phyloP scores from a whole-genome alignment of 2,888 invertebrate genomes.

The Flexamia atlantica region DNA sequence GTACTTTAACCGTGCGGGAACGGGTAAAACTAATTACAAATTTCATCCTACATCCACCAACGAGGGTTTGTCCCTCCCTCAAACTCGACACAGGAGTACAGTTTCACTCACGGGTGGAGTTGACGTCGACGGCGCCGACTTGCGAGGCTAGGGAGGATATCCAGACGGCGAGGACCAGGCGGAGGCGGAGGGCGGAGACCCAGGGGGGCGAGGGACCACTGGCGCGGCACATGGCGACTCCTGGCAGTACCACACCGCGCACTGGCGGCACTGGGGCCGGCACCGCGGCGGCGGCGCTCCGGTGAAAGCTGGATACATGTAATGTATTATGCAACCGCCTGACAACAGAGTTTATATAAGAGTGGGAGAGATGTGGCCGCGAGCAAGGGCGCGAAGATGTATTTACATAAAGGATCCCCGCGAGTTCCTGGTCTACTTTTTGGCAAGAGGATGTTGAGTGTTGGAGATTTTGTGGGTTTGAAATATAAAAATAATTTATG shows the following conservation, averaged over 20 bases:
- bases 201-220: constrained; percentile 23
- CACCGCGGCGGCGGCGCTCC: not conserved
- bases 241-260: not conserved
- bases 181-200: not conserved
- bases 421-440: constrained; percentile 2
- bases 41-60: too few species aligned
- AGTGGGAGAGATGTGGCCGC: constrained; percentile 27
- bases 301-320: constrained; percentile 51
- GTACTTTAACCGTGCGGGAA: too few species aligned
- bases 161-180: not conserved
- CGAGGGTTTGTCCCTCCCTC: too few species aligned
- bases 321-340: constrained; percentile 46
- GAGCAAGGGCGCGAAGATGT: constrained; percentile 29
- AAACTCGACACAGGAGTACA: too few species aligned
- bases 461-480: too few species aligned
- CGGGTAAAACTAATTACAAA: too few species aligned
- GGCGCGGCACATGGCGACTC: constrained; percentile 27
- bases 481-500: too few species aligned
- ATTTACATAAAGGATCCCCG: constrained; percentile 34
- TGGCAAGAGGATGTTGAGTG: not conserved
- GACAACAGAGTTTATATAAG: constrained; percentile 50
- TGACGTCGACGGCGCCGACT: constrained; percentile 8
- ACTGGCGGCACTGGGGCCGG: not conserved
- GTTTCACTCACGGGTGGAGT: constrained; percentile 49
- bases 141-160: not conserved